Base-by-base conservation (phyloP, 2,797 vertebrate genomes). In the Takifugu ocellatus region DNA sequence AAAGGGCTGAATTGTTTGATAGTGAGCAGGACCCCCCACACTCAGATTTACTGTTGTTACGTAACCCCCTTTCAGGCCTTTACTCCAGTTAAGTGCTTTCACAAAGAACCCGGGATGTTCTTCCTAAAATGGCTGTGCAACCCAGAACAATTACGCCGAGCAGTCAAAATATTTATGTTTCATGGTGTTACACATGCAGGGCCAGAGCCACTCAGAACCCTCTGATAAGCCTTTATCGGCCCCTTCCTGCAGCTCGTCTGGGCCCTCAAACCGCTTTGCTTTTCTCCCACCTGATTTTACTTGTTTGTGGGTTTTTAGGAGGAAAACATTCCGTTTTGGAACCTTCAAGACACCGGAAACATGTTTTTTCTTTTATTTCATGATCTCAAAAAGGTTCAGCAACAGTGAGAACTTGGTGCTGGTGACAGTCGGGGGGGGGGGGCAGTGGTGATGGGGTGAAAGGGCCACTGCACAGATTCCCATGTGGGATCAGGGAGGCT, bases 81-180 rank as follows among this genome's bases (percentile, higher is more conserved):
- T 56, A 46, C 53, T 73, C 25, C 3, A 4, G 42, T 65, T 15
- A 33, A 74, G 70, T 71, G 63, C 31, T 15, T 51, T 31, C 48
- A 59, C 67, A 61, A 66, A 61, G 54, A 48, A 43, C 61, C 33
- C 24, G 12, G 25, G 53, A 39, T 15, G 46, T 21, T 58, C 54
- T 59, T 68, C 74, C 70, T 71, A 66, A 84, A 75, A 78, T 54
- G 61, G 50, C 21, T 24, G 44, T 55, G 50, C 36, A 25, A 51
- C 14, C 50, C 8, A 36, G 56, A 60, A 66, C 49, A 17, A 49
- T 55, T 57, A 29, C n/a, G 36, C 2, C 1, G 42, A 63, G 59
- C 27, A 33, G 0, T 44, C 56, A 53, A 61, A 75, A 72, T 70
- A 58, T 78, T 83, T 81, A 75, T 63, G 66, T 74, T 70, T 72